Percentiles rank a stretch among this genome's conserved stretches.
Conservation (phyloP, 2,113 vertebrate species). For the Tragelaphus strepsiceros region DNA sequence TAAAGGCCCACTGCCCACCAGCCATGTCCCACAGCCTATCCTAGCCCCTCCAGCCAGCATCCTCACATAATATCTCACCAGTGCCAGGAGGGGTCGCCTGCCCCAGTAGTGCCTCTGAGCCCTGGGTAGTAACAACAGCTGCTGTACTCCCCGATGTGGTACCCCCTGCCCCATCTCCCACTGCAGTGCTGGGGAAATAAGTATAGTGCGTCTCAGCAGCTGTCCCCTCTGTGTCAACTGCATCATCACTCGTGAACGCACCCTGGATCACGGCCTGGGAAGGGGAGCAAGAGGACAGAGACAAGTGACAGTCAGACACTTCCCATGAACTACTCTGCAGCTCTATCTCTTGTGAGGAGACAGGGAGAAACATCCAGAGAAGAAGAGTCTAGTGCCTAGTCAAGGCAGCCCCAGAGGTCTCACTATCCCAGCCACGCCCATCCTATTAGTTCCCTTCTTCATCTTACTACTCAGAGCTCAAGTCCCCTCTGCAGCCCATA, state of each 20-base stretch:
- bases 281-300: neutral
- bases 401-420: neutral
- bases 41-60: neutral
- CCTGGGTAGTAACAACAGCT: slow-evolving; percentile 81
- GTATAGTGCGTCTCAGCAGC: slow-evolving; percentile 81
- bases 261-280: slow-evolving; percentile 82
- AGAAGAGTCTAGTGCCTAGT: neutral
- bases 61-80: slow-evolving; percentile 41
- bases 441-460: neutral
- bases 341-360: neutral
- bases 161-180: slow-evolving; percentile 75
- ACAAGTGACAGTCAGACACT: neutral
- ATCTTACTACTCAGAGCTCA: neutral
- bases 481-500: neutral
- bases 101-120: slow-evolving; percentile 79
- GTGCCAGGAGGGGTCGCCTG: slow-evolving; percentile 78
- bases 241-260: slow-evolving; percentile 82
- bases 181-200: slow-evolving; percentile 79
- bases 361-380: neutral
- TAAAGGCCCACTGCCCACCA: neutral
- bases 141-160: slow-evolving; percentile 74
- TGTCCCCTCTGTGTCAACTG: slow-evolving; percentile 76
- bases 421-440: neutral
- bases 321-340: neutral
- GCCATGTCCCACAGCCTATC: neutral